A percentile compares a stretch with the other conserved stretches of the same genome.
These are phyloP conservation scores for Anguilla japonica DNA, from an alignment of 2,113 vertebrate species.

Conservation along the genomic window DNA sequence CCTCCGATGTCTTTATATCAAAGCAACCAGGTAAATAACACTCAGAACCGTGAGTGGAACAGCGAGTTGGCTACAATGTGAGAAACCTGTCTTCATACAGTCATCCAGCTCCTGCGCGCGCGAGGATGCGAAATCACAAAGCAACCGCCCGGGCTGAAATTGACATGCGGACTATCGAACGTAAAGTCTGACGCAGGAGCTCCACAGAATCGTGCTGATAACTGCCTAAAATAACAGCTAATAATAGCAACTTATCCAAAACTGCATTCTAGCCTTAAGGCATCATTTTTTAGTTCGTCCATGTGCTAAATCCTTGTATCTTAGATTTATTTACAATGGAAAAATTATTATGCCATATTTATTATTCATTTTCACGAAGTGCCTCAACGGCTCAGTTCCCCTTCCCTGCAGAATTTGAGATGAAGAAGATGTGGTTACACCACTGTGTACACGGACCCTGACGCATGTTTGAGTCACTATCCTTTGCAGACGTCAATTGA, in stretches of 20 bases:
- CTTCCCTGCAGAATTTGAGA: not conserved
- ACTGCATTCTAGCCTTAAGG: not conserved
- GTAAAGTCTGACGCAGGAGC: conserved; percentile 66
- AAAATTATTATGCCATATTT: not conserved
- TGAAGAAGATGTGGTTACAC: not conserved
- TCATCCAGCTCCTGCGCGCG: conserved; percentile 34
- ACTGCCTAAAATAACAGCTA: not conserved
- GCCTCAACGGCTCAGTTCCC: not conserved
- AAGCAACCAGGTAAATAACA: not conserved
- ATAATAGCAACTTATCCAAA: conserved; percentile 39
- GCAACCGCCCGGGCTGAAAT: conserved; percentile 40
- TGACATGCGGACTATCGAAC: conserved; percentile 47
- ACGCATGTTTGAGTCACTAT: conserved; percentile 23
- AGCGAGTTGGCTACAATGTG: not conserved
- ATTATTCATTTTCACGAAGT: not conserved
- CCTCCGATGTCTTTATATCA: conserved; percentile 1
- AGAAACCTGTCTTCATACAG: not conserved
- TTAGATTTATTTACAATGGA: conserved; percentile 21
- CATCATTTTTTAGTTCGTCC: not conserved
- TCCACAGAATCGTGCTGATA: conserved; percentile 39
- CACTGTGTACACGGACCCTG: not conserved
- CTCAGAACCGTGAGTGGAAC: not conserved
- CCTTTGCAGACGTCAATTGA: conserved; percentile 2
- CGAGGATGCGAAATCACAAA: conserved; percentile 44
- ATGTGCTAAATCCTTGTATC: conserved; percentile 4